Base-by-base conservation (phyloP, 2,113 vertebrate genomes). In the Gobius niger region DNA sequence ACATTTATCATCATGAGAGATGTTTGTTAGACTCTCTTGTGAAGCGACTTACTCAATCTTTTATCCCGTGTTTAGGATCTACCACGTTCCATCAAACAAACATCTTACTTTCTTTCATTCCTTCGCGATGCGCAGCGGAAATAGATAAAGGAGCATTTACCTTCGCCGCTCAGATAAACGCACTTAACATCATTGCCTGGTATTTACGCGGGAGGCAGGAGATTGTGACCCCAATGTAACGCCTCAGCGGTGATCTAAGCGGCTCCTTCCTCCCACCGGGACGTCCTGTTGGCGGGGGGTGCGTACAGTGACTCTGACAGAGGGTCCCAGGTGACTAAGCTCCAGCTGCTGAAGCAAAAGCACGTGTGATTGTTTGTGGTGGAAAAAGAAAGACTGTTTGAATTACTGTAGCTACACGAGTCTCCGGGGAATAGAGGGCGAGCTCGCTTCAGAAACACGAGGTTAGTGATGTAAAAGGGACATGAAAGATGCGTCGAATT, bases 201-300 rank as follows among this genome's bases (percentile, higher is more conserved):
- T 6, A 60, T 65, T 77, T 73, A 12, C 51, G 64, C 53, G 62
- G 16, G 61, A 41, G 73, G 66, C 68, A 68, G 69, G 49, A 60
- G 67, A 75, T 71, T 72, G 70, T 51, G 64, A 53, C 14, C 54
- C 40, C 78, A 69, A 75, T 72, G 24, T 62, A 57, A 75, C 13
- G 68, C 68, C 74, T 85, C 73, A 68, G 65, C 34, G 72, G 70
- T 75, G 81, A 85, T 88, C 72, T 72, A 70, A 83, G 53, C 54
- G 57, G 54, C 54, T 59, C 67, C 81, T 65, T 79, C 68, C 78
- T 83, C 82, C 85, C 76, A 0, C 24, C n/a, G 62, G 44, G 81
- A 53, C 71, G 60, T 24, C 49, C 19, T 53, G 47, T 59, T 81
- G 34, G 44, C 47, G 52, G 18, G 63, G 64, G 18, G 44, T 63